Percentiles rank a stretch among this genome's conserved stretches.
Evolutionary conservation across 2,797 vertebrate species (phyloP).

Genomic region (Sphenodon punctatus): DNA sequence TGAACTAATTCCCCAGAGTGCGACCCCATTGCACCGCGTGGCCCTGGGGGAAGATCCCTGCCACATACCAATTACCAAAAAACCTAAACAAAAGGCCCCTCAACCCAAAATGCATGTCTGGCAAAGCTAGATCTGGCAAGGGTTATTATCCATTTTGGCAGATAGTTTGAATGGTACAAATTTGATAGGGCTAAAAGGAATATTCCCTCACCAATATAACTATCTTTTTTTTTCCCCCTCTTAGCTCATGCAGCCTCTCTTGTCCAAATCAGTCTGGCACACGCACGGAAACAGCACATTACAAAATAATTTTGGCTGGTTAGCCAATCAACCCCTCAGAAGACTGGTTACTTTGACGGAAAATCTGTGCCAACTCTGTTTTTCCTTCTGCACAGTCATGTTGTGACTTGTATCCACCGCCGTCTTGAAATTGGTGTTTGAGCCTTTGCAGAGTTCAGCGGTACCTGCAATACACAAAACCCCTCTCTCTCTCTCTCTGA

Average conservation of each 20-base stretch:
- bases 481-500: not conserved
- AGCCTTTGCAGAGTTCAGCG: not conserved
- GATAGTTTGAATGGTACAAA: too few relatives aligned
- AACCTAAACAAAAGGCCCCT: too few relatives aligned
- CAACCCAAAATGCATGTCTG: too few relatives aligned
- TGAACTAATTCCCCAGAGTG: too few relatives aligned
- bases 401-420: not conserved
- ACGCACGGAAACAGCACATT: constrained; percentile 17
- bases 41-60: too few relatives aligned
- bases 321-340: not conserved
- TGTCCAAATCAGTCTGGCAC: constrained; percentile 8
- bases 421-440: not conserved
- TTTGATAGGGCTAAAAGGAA: too few relatives aligned
- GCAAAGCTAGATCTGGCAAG: too few relatives aligned
- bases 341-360: constrained; percentile 10
- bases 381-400: not conserved
- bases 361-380: not conserved
- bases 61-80: too few relatives aligned
- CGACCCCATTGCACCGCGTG: too few relatives aligned
- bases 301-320: constrained; percentile 24
- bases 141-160: too few relatives aligned
- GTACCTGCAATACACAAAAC: not conserved
- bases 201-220: too few relatives aligned
- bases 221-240: constrained; percentile 22
- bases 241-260: not conserved